Evolutionary conservation across 2,888 invertebrate species (phyloP).

Genomic region (Coleophora flavipennella): DNA sequence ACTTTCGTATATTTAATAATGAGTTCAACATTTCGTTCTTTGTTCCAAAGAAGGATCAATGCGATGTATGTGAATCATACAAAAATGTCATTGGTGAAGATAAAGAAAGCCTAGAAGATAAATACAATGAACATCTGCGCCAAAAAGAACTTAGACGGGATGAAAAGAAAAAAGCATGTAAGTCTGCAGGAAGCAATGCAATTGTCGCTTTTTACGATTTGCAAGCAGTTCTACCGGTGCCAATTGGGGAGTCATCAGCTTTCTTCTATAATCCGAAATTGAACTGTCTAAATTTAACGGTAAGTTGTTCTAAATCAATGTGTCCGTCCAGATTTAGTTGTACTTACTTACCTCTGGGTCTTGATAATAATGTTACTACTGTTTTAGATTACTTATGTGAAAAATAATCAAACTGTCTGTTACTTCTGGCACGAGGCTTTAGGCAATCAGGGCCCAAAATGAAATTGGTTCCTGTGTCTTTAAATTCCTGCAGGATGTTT

Average conservation of each 20-base stretch:
- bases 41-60: conserved; percentile 16
- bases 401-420: conserved; percentile 1
- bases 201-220: conserved; percentile 16
- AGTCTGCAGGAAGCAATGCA: conserved; percentile 4
- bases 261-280: conserved; percentile 15
- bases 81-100: conserved; percentile 16
- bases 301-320: conserved; percentile 1
- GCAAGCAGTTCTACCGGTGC: conserved; percentile 15
- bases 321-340: too few relatives aligned
- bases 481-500: conserved; percentile 1
- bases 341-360: background rate
- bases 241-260: conserved; percentile 10
- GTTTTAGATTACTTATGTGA: conserved; percentile 1
- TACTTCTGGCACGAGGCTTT: conserved; percentile 7
- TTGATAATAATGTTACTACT: background rate
- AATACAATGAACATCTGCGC: conserved; percentile 10
- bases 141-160: conserved; percentile 16
- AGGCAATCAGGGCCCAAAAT: conserved; percentile 5
- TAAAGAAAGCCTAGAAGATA: conserved; percentile 13
- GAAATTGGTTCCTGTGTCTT: conserved; percentile 8
- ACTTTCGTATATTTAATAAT: conserved; percentile 9
- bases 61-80: conserved; percentile 14
- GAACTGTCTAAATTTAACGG: conserved; percentile 17
- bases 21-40: conserved; percentile 17
- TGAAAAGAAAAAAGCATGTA: conserved; percentile 12